A percentile compares a stretch with the other conserved stretches of the same genome.
These are phyloP conservation scores for Apogon hyalosoma DNA, from an alignment of 2,797 vertebrate species.

Conservation along the genomic window DNA sequence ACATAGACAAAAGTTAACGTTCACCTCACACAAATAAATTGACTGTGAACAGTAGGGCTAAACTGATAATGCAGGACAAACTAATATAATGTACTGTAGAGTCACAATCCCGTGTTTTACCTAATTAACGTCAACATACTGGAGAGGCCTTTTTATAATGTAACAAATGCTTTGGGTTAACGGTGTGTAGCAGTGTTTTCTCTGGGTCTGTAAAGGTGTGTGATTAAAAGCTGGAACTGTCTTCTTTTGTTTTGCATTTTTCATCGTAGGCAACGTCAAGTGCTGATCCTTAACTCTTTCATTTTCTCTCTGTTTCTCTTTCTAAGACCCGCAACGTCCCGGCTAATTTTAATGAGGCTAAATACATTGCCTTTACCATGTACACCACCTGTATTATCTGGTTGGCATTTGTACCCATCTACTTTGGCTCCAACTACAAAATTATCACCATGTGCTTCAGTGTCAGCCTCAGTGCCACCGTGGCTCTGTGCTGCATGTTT, in stretches of 20 bases:
- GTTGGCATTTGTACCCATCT: slow-evolving; percentile 98
- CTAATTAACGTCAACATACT: slow-evolving; percentile 7
- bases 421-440: slow-evolving; percentile 99
- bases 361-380: slow-evolving; percentile 99
- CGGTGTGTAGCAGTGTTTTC: neutral
- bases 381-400: slow-evolving; percentile 99
- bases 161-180: neutral
- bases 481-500: slow-evolving; percentile 98
- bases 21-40: slow-evolving; percentile 10
- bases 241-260: neutral
- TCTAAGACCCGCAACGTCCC: slow-evolving; percentile 93
- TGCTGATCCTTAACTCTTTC: neutral
- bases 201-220: neutral
- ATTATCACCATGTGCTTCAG: slow-evolving; percentile 99
- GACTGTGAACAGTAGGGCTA: neutral
- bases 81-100: neutral
- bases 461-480: slow-evolving; percentile 95
- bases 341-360: slow-evolving; percentile 98
- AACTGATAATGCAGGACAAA: neutral
- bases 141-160: neutral
- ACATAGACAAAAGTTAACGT: slow-evolving; percentile 27
- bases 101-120: slow-evolving; percentile 1
- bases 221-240: slow-evolving; percentile 1
- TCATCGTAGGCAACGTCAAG: neutral
- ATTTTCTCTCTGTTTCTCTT: slow-evolving; percentile 12